phyloP scores from a whole-genome alignment of 2,888 invertebrate genomes.

The Protodeltote pygarga region DNA sequence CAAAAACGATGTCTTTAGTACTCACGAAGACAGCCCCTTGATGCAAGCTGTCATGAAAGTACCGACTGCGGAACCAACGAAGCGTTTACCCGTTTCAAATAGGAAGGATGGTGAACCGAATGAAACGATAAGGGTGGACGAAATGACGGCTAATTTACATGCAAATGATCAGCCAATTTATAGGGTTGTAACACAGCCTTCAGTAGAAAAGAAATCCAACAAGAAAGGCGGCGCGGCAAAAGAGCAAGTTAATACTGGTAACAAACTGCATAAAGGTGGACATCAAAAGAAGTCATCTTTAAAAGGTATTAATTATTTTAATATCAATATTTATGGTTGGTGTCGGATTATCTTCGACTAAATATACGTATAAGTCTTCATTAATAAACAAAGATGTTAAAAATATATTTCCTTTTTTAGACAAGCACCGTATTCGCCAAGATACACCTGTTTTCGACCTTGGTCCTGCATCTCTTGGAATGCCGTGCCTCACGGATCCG shows the following conservation, averaged over 20 bases:
- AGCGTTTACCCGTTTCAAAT: slow-evolving; percentile 67
- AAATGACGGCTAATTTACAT: slow-evolving; percentile 81
- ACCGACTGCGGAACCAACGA: slow-evolving; percentile 71
- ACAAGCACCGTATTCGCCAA: slow-evolving; percentile 76
- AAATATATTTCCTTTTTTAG: slow-evolving; percentile 56
- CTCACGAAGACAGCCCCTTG: slow-evolving; percentile 77
- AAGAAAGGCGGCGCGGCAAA: slow-evolving; percentile 72
- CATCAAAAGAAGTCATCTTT: slow-evolving; percentile 82
- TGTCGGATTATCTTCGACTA: background rate
- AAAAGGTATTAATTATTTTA: slow-evolving; percentile 65
- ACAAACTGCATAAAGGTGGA: slow-evolving; percentile 72
- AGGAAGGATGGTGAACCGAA: slow-evolving; percentile 79
- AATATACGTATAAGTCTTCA: too few relatives aligned
- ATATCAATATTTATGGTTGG: background rate
- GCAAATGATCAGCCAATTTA: slow-evolving; percentile 83
- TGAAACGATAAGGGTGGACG: slow-evolving; percentile 74
- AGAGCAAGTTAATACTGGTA: slow-evolving; percentile 60
- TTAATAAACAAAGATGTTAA: slow-evolving; percentile 3
- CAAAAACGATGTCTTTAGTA: slow-evolving; percentile 75
- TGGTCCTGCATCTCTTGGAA: slow-evolving; percentile 90
- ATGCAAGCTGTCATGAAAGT: slow-evolving; percentile 80
- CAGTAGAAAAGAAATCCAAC: slow-evolving; percentile 75
- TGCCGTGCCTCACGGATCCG: slow-evolving; percentile 90
- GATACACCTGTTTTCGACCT: slow-evolving; percentile 76
- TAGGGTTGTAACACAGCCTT: slow-evolving; percentile 81